These are phyloP conservation scores for Drosophila nikananu DNA, from an alignment of 1,140 invertebrate genomes.

Conservation along the genomic window DNA sequence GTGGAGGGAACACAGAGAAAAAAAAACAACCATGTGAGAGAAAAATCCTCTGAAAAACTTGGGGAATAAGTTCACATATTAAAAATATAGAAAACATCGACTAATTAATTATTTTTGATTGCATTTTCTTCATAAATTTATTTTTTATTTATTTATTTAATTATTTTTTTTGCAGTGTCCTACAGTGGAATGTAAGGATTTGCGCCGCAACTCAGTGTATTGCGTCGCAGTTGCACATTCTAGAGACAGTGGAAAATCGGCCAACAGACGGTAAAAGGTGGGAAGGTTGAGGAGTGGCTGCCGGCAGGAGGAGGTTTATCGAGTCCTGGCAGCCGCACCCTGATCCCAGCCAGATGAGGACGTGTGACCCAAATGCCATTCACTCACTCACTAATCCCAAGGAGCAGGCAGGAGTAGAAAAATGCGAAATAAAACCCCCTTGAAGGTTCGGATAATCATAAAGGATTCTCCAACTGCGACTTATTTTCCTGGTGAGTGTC, in stretches of 20 bases:
- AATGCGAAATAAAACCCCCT: slow-evolving; percentile 16
- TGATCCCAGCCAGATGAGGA: slow-evolving; percentile 27
- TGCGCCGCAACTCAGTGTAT: slow-evolving; percentile 49
- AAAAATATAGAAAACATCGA: not conserved
- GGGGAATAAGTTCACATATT: too few species aligned
- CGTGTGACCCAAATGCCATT: slow-evolving; percentile 50
- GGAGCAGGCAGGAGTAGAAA: not conserved
- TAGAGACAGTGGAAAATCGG: slow-evolving; percentile 20
- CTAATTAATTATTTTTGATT: not conserved
- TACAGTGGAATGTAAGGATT: slow-evolving; percentile 42
- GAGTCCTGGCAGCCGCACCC: slow-evolving; percentile 34
- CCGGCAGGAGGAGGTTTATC: not conserved
- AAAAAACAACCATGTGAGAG: not conserved
- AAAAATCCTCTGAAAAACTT: not conserved
- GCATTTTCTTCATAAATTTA: not conserved
- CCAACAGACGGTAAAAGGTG: slow-evolving; percentile 7
- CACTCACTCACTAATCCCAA: slow-evolving; percentile 37
- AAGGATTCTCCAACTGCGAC: not conserved
- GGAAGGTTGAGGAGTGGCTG: not conserved
- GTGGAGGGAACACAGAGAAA: slow-evolving; percentile 8
- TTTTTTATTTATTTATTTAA: not conserved
- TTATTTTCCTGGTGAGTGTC: not conserved
- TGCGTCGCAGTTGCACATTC: slow-evolving; percentile 59
- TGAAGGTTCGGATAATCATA: not conserved
- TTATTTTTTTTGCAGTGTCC: slow-evolving; percentile 9